Evolutionary conservation across 2,797 vertebrate species (phyloP).

Genomic region (Sebastes kiyomatsui): DNA sequence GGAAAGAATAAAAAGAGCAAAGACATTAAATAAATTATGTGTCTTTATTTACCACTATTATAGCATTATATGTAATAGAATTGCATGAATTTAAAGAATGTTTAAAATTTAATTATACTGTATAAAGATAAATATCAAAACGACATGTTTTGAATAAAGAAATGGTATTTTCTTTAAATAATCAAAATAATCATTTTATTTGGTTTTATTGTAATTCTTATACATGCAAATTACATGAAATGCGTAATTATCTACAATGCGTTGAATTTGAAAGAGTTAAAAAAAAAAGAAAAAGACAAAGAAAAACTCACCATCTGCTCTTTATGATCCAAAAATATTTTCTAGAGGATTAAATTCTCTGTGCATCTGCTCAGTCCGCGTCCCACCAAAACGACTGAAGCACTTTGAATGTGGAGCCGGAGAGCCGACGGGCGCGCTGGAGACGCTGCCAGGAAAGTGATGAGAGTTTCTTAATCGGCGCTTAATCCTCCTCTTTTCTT

Average conservation of each 20-base stretch:
- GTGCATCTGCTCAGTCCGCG: slow-evolving; percentile 11
- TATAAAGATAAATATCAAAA: neutral
- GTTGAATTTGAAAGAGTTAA: neutral
- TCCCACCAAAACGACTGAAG: slow-evolving; percentile 37
- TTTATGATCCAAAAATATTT: slow-evolving; percentile 15
- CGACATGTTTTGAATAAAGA: neutral
- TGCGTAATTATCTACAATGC: neutral
- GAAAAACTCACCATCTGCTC: slow-evolving; percentile 53
- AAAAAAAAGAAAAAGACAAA: neutral
- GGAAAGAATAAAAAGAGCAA: slow-evolving; percentile 30
- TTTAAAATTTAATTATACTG: neutral
- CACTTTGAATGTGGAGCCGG: slow-evolving; percentile 44
- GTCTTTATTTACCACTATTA: neutral
- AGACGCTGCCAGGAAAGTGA: slow-evolving; percentile 61
- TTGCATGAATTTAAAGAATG: neutral
- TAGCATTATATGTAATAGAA: neutral
- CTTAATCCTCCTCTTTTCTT: slow-evolving; percentile 42
- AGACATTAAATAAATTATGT: slow-evolving; percentile 8
- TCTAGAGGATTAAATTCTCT: neutral
- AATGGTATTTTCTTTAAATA: neutral
- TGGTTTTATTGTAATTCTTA: neutral
- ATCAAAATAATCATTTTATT: neutral
- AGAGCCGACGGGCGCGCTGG: slow-evolving; percentile 46
- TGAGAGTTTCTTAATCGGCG: slow-evolving; percentile 61
- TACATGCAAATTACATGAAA: neutral